Evolutionary conservation across 1,140 invertebrate genomes (phyloP), one percentile per base, ranked within the genome.

Genomic region (Halyomorpha halys): DNA sequence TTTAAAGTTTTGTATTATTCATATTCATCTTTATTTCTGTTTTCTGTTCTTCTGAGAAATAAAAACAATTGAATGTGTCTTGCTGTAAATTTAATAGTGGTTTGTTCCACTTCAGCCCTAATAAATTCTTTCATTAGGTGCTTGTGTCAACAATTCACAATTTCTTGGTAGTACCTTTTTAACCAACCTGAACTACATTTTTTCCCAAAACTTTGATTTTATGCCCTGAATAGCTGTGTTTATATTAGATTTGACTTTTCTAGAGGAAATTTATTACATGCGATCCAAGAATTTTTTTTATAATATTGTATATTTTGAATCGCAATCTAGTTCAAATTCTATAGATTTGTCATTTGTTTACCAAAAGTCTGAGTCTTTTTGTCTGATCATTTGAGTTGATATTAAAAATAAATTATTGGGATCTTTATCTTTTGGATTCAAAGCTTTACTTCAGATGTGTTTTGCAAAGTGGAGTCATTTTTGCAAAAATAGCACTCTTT

Each of bases 41-140:
- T 47, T n/a, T 47, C 18, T 30, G 3, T 30, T 30, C 27, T 47
- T 47, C 15, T 47, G 45, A 18, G 15, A 47, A 2, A 47, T 2
- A 47, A 47, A 47, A 18, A 16, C 15, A 3, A 16, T 18, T 47
- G 18, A 47, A 47, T 47, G 3, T 47, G 15, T 47, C 45, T 47
- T 5, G 8, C 3, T 30, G 27, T 16, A 47, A 18, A 16, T 47
- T 47, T 16, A 47, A 47, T 47, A 16, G 15, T 47, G 45, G 18
- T 47, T 47, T 47, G 45, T 47, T 47, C 45, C 45, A 47, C 45
- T n/a, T n/a, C n/a, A n/a, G n/a, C n/a, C n/a, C n/a, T 47, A 47
- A 16, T 18, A 47, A 47, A 4, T 47, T 4, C 13, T 47, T 47
- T 11, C 45, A 3, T 47, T 14, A 5, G 45, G 45, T 47, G 18